These are phyloP conservation scores for human DNA, from an alignment of 2,113 vertebrate genomes.

Conservation along the genomic window DNA sequence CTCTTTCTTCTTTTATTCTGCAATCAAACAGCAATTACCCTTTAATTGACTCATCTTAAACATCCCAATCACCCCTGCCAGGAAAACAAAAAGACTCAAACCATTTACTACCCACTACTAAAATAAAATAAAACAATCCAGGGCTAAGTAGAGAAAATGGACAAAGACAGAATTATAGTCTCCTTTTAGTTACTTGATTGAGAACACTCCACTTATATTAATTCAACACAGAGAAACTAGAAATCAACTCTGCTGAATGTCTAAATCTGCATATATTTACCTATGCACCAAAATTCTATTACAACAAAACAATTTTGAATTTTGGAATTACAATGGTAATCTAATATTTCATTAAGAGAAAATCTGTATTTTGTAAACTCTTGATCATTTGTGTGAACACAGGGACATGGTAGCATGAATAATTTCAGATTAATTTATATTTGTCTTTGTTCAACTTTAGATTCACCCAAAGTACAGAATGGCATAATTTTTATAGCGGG, in stretches of 20 bases:
- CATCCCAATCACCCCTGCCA: slow-evolving; percentile 26
- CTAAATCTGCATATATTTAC: slow-evolving; percentile 37
- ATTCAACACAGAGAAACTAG: slow-evolving; percentile 31
- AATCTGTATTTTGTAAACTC: slow-evolving; percentile 12
- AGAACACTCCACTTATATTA: slow-evolving; percentile 30
- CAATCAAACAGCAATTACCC: slow-evolving; percentile 50
- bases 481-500: slow-evolving; percentile 39
- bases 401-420: slow-evolving; percentile 27
- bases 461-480: slow-evolving; percentile 48
- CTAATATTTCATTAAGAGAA: slow-evolving; percentile 52
- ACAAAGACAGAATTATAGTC: slow-evolving; percentile 34
- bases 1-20: slow-evolving; percentile 48
- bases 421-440: slow-evolving; percentile 48
- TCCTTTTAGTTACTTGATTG: slow-evolving; percentile 14
- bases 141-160: slow-evolving; percentile 27
- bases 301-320: slow-evolving; percentile 35
- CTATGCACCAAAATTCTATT: slow-evolving; percentile 40
- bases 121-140: slow-evolving; percentile 58
- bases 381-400: slow-evolving; percentile 21
- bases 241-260: not conserved
- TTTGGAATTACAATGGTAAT: slow-evolving; percentile 33
- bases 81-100: slow-evolving; percentile 42
- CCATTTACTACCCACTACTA: slow-evolving; percentile 10
- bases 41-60: slow-evolving; percentile 59
- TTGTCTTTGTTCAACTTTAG: slow-evolving; percentile 55